Evolutionary conservation across 2,797 vertebrate species (phyloP).

Genomic region (Anguilla megastoma): DNA sequence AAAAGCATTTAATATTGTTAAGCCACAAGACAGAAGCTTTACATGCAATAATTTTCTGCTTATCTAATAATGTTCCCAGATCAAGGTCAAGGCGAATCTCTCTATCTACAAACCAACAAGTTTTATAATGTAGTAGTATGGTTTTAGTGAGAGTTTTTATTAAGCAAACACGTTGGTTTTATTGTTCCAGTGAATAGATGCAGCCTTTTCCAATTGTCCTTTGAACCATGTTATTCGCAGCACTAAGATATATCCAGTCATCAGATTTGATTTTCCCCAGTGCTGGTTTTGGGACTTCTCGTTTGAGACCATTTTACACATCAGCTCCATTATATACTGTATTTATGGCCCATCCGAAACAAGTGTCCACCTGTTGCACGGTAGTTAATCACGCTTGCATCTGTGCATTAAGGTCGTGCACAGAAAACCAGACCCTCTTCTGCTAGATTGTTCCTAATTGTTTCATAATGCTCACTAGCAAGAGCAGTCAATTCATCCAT

Average conservation of each 20-base stretch:
- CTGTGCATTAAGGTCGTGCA: background rate
- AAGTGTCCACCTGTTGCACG: background rate
- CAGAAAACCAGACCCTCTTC: background rate
- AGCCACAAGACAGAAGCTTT: slow-evolving; percentile 41
- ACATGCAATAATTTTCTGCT: slow-evolving; percentile 48
- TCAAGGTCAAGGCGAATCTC: slow-evolving; percentile 39
- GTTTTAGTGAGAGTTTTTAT: background rate
- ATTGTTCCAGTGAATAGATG: background rate
- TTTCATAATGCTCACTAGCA: background rate
- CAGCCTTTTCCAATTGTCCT: background rate
- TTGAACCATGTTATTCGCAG: background rate
- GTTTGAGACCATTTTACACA: background rate
- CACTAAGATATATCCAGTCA: background rate
- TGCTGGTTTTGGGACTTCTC: background rate
- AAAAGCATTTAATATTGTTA: slow-evolving; percentile 51
- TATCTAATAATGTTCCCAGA: slow-evolving; percentile 43
- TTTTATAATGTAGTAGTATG: slow-evolving; percentile 43
- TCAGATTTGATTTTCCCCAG: background rate
- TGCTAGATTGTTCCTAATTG: background rate
- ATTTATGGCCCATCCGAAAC: background rate
- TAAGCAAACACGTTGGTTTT: background rate
- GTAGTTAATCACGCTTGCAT: background rate
- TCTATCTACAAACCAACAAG: slow-evolving; percentile 24
- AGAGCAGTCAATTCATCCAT: slow-evolving; percentile 10
- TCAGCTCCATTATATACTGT: background rate